Evolutionary conservation across 2,888 invertebrate species (phyloP), one percentile per base, ranked within the genome.

Genomic region (Pammene aurita): DNA sequence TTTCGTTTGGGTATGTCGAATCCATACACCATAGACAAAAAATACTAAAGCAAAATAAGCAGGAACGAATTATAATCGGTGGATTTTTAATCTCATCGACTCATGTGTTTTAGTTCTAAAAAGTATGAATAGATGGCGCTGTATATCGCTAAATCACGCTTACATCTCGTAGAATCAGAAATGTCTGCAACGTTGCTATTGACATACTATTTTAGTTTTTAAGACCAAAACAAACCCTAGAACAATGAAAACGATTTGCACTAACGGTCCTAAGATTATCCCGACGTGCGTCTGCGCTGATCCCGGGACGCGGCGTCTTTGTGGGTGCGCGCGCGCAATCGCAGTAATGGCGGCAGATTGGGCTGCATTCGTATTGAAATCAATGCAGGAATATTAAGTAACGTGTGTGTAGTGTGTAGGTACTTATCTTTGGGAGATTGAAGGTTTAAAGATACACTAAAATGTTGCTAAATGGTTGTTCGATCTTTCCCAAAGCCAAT

Each of bases 291-390:
- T 5, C 5, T 2, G 11, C 42, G 85, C 83, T 34, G 42, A 60
- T 58, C 66, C 54, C 26, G 52, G 48, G 38, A 34, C 46, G 67
- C 87, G 85, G 86, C 79, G 79, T 77, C 87, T 89, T 90, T 90
- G 89, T 84, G 68, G 61, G 66, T 35, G n/a, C 18, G 61, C 61
- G 61, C 75, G 75, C 85, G 87, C 88, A 89, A 88, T 89, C 89
- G 46, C 50, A 70, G 81, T 85, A 85, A 87, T 86, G 78, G 83
- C 72, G 71, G 66, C 66, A 52, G 60, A 73, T 72, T 66, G 66
- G 41, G 58, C 18, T 35, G 58, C 26, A 26, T 50, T 50, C 52
- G 50, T 60, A 67, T 67, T 50, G 18, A 55, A 54, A 52, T 60
- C 38, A 26, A 52, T 52, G 41, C 35, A n/a, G 52, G 62, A 62